A percentile compares a stretch with the other conserved stretches of the same genome.
Conservation (phyloP, 2,113 vertebrate genomes). For the Lasiurus borealis region DNA sequence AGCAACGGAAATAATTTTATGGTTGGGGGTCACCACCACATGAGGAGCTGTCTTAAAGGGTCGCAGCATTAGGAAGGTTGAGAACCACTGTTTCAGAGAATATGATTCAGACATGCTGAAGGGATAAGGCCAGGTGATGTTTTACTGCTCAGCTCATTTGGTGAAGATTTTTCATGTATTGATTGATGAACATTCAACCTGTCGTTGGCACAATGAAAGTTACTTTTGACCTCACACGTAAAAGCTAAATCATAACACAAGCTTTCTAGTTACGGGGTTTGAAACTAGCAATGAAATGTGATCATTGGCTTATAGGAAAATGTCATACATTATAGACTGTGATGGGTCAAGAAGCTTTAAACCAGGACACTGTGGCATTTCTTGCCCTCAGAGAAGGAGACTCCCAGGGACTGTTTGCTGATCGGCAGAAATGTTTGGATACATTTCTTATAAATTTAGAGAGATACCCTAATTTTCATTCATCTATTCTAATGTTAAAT, state of each 20-base stretch:
- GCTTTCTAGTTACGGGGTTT: neutral
- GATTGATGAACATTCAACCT: neutral
- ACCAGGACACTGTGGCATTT: neutral
- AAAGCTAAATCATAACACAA: neutral
- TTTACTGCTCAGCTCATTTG: neutral
- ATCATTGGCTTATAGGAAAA: neutral
- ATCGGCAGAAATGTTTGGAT: neutral
- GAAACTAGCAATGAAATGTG: slow-evolving; percentile 8
- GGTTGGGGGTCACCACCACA: too few species aligned
- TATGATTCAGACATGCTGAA: neutral
- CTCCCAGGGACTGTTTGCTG: neutral
- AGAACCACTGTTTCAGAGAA: neutral
- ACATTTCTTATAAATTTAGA: neutral
- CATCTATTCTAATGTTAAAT: neutral
- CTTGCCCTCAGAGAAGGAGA: neutral
- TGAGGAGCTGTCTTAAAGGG: too few species aligned
- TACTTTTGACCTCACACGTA: neutral
- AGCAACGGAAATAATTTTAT: too few species aligned
- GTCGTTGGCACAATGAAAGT: neutral
- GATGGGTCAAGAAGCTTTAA: neutral
- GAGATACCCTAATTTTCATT: neutral
- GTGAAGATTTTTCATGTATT: neutral
- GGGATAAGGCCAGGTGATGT: neutral
- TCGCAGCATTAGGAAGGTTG: too few species aligned
- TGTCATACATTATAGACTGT: neutral